Evolutionary conservation across 1,140 invertebrate genomes (phyloP), one percentile per base, ranked within the genome.

Genomic region (Wasmannia auropunctata): DNA sequence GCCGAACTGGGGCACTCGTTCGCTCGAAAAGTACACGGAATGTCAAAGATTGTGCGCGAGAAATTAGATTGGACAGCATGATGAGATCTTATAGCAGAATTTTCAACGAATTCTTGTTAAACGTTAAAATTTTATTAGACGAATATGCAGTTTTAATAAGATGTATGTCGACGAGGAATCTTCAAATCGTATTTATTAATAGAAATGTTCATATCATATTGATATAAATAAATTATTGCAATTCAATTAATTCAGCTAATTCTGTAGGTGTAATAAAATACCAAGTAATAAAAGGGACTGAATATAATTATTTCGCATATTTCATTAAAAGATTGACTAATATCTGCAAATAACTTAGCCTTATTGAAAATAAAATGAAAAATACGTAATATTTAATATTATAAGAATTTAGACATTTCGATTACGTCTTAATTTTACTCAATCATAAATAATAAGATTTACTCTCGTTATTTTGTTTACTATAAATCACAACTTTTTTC

Each of bases 191-290:
- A 74, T 65, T 65, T n/a, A 74, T 65, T 65, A 65, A 65, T 40
- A 65, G 10, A 65, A 37, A 65, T 63, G 7, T 65, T 65, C 4
- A 10, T 16, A 70, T 4, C 0, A 22, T 49, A 28, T 10, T 37
- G 58, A 75, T 25, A 37, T 22, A 40, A 28, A 75, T 37, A 58
- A 75, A 58, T 75, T 65, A 37, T 22, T 40, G n/a, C 34, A 65
- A 40, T 43, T 40, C n/a, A 76, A 25, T 76, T 19, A 10, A 34
- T 25, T 28, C 6, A 19, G 31, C 1, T 40, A 16, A 58, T 40
- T 56, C n/a, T 49, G 2, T n/a, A 37, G 14, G 6, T 34, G 3
- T 51, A 6, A 5, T 10, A 54, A 69, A 16, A 19, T 16, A 4
- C 16, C 31, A 16, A n/a, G 37, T 54, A 31, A 54, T 34, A 0